These are phyloP conservation scores for Mythimna albipuncta DNA, from an alignment of 2,888 invertebrate species.

Conservation along the genomic window DNA sequence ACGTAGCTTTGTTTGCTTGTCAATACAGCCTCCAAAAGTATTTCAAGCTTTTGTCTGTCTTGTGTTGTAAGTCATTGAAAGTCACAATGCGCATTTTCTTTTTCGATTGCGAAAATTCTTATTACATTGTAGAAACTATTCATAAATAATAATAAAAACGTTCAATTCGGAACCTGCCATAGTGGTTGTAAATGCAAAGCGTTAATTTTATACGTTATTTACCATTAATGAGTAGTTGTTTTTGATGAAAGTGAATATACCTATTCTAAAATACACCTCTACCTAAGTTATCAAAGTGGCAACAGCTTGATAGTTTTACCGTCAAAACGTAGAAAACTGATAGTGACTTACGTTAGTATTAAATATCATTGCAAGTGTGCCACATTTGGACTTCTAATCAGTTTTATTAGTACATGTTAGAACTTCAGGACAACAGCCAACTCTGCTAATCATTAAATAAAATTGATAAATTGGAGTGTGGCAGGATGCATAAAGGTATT, in stretches of 20 bases:
- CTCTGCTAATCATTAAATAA: conserved; percentile 39
- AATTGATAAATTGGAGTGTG: conserved; percentile 2
- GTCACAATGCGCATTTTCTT: background rate
- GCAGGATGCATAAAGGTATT: background rate
- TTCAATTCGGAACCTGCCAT: too few species aligned
- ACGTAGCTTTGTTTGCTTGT: background rate
- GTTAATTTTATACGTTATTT: background rate
- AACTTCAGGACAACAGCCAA: conserved; percentile 14
- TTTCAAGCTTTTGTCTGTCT: background rate
- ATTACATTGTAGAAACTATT: background rate
- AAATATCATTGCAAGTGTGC: background rate
- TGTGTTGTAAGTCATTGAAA: background rate
- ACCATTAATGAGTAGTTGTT: background rate
- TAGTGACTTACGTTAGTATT: background rate
- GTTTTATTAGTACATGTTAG: conserved; percentile 14
- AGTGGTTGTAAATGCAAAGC: background rate
- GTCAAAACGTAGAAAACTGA: background rate
- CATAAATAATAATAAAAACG: too few species aligned
- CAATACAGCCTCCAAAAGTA: background rate
- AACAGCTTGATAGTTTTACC: background rate
- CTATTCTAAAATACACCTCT: background rate
- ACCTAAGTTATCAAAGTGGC: too few species aligned
- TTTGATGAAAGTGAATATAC: background rate
- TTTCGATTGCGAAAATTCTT: background rate
- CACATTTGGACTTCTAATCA: conserved; percentile 12